Conservation (phyloP, 2,113 vertebrate species). For the Gambusia affinis region DNA sequence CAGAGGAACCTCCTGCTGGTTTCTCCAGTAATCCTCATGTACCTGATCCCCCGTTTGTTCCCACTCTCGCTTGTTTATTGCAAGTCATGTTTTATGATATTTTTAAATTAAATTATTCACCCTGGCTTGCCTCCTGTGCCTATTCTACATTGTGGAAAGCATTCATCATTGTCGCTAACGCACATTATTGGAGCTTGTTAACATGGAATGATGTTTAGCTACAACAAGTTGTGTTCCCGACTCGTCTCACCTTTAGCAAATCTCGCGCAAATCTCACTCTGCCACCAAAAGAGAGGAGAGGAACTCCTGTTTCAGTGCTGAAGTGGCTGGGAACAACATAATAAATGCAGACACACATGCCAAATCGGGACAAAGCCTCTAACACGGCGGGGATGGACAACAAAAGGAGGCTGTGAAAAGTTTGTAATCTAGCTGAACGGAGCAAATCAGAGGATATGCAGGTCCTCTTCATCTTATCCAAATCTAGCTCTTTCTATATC, state of each 20-base stretch:
- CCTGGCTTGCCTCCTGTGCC: too few species aligned
- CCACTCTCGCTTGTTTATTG: too few species aligned
- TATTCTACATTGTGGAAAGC: too few species aligned
- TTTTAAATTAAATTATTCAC: too few species aligned
- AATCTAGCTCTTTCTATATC: conserved; percentile 40
- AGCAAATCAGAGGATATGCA: neutral
- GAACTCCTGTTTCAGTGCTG: neutral
- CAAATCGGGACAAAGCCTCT: conserved; percentile 46
- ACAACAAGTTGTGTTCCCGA: neutral
- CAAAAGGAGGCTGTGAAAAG: conserved; percentile 37
- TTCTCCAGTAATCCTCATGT: too few species aligned
- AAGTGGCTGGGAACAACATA: conserved; percentile 20
- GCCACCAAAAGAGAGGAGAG: conserved; percentile 1
- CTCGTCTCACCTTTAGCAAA: neutral
- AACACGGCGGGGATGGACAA: conserved; percentile 26
- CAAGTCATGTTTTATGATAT: too few species aligned
- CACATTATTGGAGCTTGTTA: neutral
- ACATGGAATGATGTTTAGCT: neutral
- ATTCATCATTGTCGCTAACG: too few species aligned
- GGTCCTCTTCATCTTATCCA: conserved; percentile 29
- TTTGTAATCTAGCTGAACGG: conserved; percentile 48
- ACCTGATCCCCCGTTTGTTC: too few species aligned
- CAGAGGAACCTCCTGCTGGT: too few species aligned
- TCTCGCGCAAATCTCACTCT: neutral
- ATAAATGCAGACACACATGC: conserved; percentile 6